Base-by-base conservation (phyloP, 2,888 invertebrate genomes). In the Homarus gammarus region DNA sequence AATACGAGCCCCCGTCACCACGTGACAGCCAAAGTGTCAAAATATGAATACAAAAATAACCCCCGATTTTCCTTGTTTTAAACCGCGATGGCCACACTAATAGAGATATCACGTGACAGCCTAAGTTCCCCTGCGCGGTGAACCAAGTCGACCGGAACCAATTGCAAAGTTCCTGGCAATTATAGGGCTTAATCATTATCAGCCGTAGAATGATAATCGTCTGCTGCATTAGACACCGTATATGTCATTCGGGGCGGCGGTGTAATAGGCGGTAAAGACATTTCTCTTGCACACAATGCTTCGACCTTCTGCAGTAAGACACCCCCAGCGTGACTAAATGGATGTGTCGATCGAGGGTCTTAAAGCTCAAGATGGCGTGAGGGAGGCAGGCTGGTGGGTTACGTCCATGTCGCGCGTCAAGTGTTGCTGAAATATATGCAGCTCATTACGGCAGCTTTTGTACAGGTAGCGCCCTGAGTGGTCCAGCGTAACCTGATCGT, bases 201-300 rank as follows among this genome's bases (percentile, higher is more conserved):
- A 61, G 8, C 79, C 79, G 79, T 79, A 79, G 79, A 79, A 56
- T 79, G 61, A 79, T 56, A 79, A 61, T 79, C n/a, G 79, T 36
- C 56, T 33, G 79, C 56, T 38, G 61, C 38, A 36, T 33, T 79
- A 31, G 38, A n/a, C 36, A 12, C 22, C 0, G 31, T 78, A 49
- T 78, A 51, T 33, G 78, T 51, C 78, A 56, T 22, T 78, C 51
- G 15, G 15, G 56, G 5, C 27, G 6, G 64, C 15, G 2, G 6
- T 5, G 27, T 27, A 64, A 64, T 27, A 0, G 22, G 64, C 64
- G 27, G 64, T 22, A 27, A 64, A 22, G 64, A 27, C 27, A 27
- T 64, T n/a, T 27, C 64, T 64, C 27, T n/a, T 1, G 27, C 27
- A 27, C 27, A 64, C 64, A 64, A 27, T 8, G 27, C 64, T 27